Evolutionary conservation across 2,888 invertebrate genomes (phyloP).

Genomic region (Melipona beecheii): DNA sequence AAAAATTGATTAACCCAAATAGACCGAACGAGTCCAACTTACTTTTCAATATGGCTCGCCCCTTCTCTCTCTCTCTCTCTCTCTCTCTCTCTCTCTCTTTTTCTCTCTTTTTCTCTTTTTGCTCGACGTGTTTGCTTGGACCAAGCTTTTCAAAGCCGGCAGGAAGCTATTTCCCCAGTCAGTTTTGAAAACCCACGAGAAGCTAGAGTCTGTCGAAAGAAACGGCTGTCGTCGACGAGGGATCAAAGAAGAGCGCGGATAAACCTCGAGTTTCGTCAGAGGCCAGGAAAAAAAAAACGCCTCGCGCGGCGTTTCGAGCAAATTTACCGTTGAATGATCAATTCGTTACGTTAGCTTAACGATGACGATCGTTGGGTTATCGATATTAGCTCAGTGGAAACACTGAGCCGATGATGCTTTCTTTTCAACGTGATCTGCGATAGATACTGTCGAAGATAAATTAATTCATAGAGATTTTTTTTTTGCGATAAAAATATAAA

Average conservation of each 20-base stretch:
- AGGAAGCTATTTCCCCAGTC: neutral
- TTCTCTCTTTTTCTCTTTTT: too few relatives aligned
- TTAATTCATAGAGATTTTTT: too few relatives aligned
- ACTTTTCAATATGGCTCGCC: constrained; percentile 11
- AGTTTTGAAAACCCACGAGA: neutral
- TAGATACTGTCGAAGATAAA: too few relatives aligned
- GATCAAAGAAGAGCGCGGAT: neutral
- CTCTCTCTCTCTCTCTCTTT: too few relatives aligned
- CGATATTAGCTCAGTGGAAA: too few relatives aligned
- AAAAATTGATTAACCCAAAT: constrained; percentile 42
- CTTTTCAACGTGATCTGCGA: too few relatives aligned
- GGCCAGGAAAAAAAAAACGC: too few relatives aligned
- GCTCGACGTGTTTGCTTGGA: neutral
- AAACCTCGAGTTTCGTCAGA: neutral
- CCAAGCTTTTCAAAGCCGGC: constrained; percentile 1
- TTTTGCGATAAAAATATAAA: too few relatives aligned
- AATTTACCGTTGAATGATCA: neutral
- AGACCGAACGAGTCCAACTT: constrained; percentile 24
- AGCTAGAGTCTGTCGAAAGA: neutral
- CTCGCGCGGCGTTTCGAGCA: neutral
- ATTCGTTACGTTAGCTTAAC: too few relatives aligned
- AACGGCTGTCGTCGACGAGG: constrained; percentile 2
- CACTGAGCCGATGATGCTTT: too few relatives aligned
- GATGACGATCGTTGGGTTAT: too few relatives aligned
- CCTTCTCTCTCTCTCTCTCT: too few relatives aligned